These are phyloP conservation scores for Diaprepes abbreviatus DNA, from an alignment of 2,888 invertebrate genomes.

Conservation along the genomic window DNA sequence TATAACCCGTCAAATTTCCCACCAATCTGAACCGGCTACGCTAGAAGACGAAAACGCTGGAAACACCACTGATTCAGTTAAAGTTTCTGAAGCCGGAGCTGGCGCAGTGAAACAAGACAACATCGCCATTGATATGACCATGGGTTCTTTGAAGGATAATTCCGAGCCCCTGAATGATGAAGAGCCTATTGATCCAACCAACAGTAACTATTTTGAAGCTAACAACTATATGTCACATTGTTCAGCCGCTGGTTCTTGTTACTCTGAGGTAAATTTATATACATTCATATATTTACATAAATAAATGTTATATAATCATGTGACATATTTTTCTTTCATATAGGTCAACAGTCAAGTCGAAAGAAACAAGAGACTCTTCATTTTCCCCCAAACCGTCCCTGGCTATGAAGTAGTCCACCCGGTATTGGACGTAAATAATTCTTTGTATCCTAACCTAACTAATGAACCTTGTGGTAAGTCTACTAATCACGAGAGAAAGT, in stretches of 20 bases:
- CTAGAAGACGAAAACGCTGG: conserved; percentile 8
- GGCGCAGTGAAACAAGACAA: background rate
- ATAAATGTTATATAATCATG: no score
- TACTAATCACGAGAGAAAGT: no score
- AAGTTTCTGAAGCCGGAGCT: background rate
- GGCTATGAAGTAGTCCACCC: conserved; percentile 62
- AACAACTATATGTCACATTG: conserved; percentile 54
- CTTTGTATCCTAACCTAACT: conserved; percentile 10
- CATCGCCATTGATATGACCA: conserved; percentile 33
- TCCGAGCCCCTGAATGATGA: background rate
- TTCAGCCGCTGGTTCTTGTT: conserved; percentile 57
- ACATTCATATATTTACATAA: no score
- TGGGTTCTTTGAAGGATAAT: conserved; percentile 8
- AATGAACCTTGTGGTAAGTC: conserved; percentile 19
- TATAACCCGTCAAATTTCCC: background rate
- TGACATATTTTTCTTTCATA: background rate
- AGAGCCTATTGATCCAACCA: background rate
- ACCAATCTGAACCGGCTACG: background rate
- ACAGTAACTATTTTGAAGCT: conserved; percentile 38
- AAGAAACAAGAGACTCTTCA: conserved; percentile 57
- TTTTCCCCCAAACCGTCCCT: conserved; percentile 63
- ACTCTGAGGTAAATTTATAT: conserved; percentile 50
- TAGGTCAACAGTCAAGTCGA: conserved; percentile 25
- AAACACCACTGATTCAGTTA: conserved; percentile 28
- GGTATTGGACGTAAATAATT: conserved; percentile 14